A percentile compares a stretch with the other conserved stretches of the same genome.
phyloP scores from a whole-genome alignment of 2,888 invertebrate species.

The Campopleginae sp. region DNA sequence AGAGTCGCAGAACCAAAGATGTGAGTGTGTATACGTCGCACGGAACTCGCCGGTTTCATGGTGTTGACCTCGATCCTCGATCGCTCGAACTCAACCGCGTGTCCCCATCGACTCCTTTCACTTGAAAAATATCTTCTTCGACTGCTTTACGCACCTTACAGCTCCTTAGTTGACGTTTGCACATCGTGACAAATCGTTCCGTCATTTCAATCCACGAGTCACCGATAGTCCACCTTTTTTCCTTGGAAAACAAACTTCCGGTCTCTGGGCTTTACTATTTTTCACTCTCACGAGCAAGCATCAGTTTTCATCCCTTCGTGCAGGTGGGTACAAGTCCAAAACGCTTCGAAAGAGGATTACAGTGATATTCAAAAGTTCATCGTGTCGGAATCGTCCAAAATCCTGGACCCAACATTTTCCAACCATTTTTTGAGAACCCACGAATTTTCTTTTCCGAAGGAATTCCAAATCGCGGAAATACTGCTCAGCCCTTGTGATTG shows the following conservation, averaged over 20 bases:
- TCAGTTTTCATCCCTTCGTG: constrained; percentile 14
- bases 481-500: neutral
- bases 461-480: neutral
- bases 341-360: neutral
- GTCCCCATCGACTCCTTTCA: constrained; percentile 79
- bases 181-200: constrained; percentile 59
- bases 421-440: neutral
- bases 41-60: constrained; percentile 55
- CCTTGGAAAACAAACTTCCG: neutral
- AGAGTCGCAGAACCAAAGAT: neutral
- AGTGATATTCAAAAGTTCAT: neutral
- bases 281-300: neutral
- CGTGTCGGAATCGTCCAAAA: neutral
- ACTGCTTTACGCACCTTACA: constrained; percentile 75
- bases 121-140: constrained; percentile 80
- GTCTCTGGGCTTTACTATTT: neutral
- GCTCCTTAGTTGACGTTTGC: constrained; percentile 60
- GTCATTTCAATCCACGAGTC: constrained; percentile 58
- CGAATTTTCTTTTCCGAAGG: neutral
- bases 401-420: neutral
- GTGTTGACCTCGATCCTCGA: constrained; percentile 81
- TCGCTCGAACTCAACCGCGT: constrained; percentile 65
- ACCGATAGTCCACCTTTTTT: constrained; percentile 37
- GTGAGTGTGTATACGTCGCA: constrained; percentile 19
- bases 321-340: constrained; percentile 13